Evolutionary conservation across 2,888 invertebrate genomes (phyloP).

Genomic region (Acleris sparsana): DNA sequence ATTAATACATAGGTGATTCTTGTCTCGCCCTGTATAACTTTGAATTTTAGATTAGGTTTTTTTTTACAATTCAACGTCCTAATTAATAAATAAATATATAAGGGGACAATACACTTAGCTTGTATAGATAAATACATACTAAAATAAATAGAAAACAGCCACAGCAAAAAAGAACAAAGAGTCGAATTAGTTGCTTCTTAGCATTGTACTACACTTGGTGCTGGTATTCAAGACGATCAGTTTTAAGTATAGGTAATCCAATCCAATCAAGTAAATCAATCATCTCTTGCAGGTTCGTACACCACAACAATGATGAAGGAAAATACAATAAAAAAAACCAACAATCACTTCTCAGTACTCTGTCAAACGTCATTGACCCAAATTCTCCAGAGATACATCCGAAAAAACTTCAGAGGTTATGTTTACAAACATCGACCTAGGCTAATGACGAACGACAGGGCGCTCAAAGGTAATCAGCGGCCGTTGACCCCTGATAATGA

Average conservation of each 20-base stretch:
- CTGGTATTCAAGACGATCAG: too few relatives aligned
- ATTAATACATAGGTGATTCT: background rate
- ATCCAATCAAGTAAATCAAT: too few relatives aligned
- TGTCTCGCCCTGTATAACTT: background rate
- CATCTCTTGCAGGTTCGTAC: background rate
- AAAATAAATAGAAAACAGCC: too few relatives aligned
- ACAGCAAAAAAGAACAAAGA: too few relatives aligned
- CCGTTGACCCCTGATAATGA: conserved; percentile 81
- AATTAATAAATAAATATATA: too few relatives aligned
- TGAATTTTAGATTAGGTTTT: too few relatives aligned
- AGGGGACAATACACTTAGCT: too few relatives aligned
- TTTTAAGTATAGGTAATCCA: too few relatives aligned
- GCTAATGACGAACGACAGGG: conserved; percentile 82
- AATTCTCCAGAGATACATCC: conserved; percentile 59
- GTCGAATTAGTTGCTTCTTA: too few relatives aligned
- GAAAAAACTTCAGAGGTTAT: conserved; percentile 64
- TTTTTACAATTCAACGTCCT: too few relatives aligned
- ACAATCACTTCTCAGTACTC: background rate
- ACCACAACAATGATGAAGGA: background rate
- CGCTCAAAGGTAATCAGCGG: conserved; percentile 78
- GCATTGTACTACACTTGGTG: too few relatives aligned
- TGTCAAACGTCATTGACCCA: conserved; percentile 52
- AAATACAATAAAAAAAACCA: background rate
- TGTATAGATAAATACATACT: too few relatives aligned
- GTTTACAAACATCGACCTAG: conserved; percentile 84